A percentile compares a stretch with the other conserved stretches of the same genome.
phyloP scores from a whole-genome alignment of 2,888 invertebrate genomes.

The Rhopalosiphum nymphaeae region DNA sequence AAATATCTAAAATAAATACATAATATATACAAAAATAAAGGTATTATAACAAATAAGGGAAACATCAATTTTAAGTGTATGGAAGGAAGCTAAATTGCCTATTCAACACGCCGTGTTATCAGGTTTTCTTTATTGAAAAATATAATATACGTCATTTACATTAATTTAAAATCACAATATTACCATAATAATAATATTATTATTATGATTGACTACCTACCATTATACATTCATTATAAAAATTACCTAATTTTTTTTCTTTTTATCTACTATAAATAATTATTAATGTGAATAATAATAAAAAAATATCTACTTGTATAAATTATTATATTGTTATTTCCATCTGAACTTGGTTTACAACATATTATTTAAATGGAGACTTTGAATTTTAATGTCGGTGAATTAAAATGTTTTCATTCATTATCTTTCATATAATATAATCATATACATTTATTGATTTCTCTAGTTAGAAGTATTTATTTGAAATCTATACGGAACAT shows the following conservation, averaged over 20 bases:
- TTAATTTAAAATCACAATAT: background rate
- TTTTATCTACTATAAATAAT: background rate
- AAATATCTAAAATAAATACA: background rate
- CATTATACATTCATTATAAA: background rate
- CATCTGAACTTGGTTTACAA: background rate
- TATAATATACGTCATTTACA: background rate
- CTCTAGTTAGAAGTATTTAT: background rate
- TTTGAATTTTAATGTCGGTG: background rate
- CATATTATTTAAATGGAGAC: background rate
- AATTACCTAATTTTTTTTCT: background rate
- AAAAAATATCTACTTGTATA: background rate
- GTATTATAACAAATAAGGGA: background rate
- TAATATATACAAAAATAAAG: background rate
- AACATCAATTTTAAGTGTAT: background rate
- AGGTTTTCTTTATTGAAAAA: background rate
- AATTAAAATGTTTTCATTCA: background rate
- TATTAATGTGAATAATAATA: background rate
- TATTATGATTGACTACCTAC: background rate
- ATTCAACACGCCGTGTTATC: constrained; percentile 5
- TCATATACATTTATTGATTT: background rate
- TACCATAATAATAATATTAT: background rate
- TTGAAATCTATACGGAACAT: background rate
- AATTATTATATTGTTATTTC: background rate
- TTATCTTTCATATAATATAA: background rate
- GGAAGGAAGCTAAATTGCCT: background rate